Evolutionary conservation across 1,140 invertebrate species (phyloP).

Genomic region (Planococcus citri): DNA sequence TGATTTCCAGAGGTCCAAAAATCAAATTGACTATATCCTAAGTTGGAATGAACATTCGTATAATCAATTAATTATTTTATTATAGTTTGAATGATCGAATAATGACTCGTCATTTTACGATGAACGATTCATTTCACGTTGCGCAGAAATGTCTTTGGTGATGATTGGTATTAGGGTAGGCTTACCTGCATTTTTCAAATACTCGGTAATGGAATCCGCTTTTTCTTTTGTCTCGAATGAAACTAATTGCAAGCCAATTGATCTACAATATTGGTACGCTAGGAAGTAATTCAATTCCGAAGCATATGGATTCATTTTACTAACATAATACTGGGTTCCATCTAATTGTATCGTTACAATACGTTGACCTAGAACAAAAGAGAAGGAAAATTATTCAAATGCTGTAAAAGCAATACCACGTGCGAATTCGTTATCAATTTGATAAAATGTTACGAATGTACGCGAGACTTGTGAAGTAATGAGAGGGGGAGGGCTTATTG

Average conservation of each 20-base stretch:
- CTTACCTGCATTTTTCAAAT: conserved; percentile 61
- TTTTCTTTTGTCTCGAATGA: conserved; percentile 77
- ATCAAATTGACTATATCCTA: conserved; percentile 64
- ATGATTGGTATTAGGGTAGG: background rate
- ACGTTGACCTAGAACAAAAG: conserved; percentile 54
- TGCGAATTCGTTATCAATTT: background rate
- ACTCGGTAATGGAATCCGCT: conserved; percentile 65
- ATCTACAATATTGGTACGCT: conserved; percentile 77
- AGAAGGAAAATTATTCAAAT: background rate
- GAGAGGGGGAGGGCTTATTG: too few relatives aligned
- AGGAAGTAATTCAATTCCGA: conserved; percentile 75
- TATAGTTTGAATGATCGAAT: too few relatives aligned
- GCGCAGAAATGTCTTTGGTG: too few relatives aligned
- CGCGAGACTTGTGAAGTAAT: background rate
- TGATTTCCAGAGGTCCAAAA: conserved; percentile 83
- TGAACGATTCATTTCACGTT: too few relatives aligned
- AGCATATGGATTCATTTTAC: conserved; percentile 74
- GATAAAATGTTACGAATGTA: background rate
- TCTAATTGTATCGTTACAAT: conserved; percentile 73
- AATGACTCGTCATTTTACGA: too few relatives aligned
- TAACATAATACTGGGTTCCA: conserved; percentile 76
- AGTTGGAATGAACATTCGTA: background rate
- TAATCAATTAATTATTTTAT: too few relatives aligned
- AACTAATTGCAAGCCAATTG: conserved; percentile 65
- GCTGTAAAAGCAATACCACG: background rate